Percentiles rank a stretch among this genome's conserved stretches.
Evolutionary conservation across 1,140 invertebrate genomes (phyloP).

Genomic region (Bombus polaris): DNA sequence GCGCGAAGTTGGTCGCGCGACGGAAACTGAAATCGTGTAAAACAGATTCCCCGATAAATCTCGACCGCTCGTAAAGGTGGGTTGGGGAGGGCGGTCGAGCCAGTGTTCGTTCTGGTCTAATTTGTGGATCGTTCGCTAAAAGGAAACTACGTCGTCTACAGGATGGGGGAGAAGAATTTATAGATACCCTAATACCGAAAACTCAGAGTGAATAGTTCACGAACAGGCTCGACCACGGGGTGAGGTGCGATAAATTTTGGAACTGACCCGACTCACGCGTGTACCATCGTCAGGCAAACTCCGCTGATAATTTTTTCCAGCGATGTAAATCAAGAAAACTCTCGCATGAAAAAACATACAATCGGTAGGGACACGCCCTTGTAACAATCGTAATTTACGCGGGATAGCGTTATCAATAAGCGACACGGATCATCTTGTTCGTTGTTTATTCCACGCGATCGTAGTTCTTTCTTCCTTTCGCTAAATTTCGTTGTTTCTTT

Average conservation of each 20-base stretch:
- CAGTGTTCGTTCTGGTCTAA: constrained; percentile 57
- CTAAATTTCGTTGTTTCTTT: background rate
- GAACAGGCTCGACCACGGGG: background rate
- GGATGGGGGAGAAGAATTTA: constrained; percentile 66
- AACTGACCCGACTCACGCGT: constrained; percentile 41
- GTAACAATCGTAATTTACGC: background rate
- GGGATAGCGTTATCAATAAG: background rate
- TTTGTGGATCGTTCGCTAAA: constrained; percentile 62
- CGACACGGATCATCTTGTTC: background rate
- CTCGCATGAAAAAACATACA: background rate
- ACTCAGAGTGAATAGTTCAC: constrained; percentile 65
- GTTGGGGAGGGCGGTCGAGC: background rate
- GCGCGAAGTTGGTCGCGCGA: constrained; percentile 46
- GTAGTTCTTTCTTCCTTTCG: background rate
- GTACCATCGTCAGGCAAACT: constrained; percentile 42
- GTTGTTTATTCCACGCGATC: background rate
- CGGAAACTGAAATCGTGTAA: constrained; percentile 43
- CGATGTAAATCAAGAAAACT: constrained; percentile 59
- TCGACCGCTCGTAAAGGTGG: background rate
- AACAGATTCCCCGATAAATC: constrained; percentile 63
- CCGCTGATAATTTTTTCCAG: constrained; percentile 59
- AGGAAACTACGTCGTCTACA: constrained; percentile 61
- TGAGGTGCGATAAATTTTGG: constrained; percentile 56
- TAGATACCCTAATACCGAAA: constrained; percentile 70
- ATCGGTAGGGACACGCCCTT: too few species aligned